Base-by-base conservation (phyloP, 2,113 vertebrate species). In the Chamaea fasciata region DNA sequence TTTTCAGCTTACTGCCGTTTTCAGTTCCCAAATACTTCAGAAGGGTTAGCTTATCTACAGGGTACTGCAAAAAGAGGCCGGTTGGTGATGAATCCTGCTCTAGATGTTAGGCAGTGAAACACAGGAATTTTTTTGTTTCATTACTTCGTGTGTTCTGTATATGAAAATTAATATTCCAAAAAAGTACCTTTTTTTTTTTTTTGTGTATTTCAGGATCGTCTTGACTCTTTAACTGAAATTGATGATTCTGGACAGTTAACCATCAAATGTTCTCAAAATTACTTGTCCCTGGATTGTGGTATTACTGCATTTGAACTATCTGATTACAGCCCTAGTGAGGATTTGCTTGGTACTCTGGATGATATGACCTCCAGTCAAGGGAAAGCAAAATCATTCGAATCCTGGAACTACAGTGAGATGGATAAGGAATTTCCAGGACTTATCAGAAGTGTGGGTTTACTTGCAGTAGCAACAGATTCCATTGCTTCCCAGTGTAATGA, bases 211-310 rank as follows among this genome's bases (percentile, higher is more conserved):
- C 95, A 99, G 99, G 98, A 98, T 67, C 99, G 99, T 7, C 98
- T 99, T 64, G 99, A 99, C 91, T 98, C 99, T 87, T 97, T 99
- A 96, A 99, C 99, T 2, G 99, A 99, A 96, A 98, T 99, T 94
- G 99, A 99, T 63, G 99, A 99, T 97, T 99, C 99, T n/a, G 99
- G 99, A 85, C 99, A 99, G 96, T 96, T 99, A 97, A 99, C 99
- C 20, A 99, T 99, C 89, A 99, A 99, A 98, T 99, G 99, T 97
- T 99, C 99, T 94, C 99, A 98, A 93, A 99, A 99, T 97, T 99
- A 99, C 95, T 98, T 99, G 95, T 99, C 99, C 33, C 91, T 99
- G 89, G 99, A 99, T 97, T 99, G 99, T 69, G 99, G 99, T 24
- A 99, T 99, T 97, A 99, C 99, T 35, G 99, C 99, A 63, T 99